These are phyloP conservation scores for Amphiura filiformis DNA, from an alignment of 35 echinoderm and acorn worm genomes.

Conservation along the genomic window DNA sequence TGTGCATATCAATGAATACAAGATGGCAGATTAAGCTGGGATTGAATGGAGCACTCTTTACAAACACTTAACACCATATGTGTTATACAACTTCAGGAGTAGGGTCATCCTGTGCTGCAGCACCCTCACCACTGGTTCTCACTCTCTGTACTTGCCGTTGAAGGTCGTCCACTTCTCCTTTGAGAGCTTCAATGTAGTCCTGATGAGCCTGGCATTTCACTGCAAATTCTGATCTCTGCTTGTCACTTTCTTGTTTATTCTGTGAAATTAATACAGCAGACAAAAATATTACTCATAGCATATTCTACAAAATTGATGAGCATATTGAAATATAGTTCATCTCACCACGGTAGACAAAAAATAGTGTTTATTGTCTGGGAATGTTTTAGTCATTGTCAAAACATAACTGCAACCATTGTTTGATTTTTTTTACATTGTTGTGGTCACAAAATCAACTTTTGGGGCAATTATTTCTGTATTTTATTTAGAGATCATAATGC, in stretches of 20 bases:
- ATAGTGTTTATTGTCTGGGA: neutral
- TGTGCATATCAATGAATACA: no score
- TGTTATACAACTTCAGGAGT: neutral
- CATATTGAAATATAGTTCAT: neutral
- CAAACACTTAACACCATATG: no score
- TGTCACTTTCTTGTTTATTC: neutral
- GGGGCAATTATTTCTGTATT: no score
- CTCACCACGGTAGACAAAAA: neutral
- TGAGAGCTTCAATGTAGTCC: slow-evolving; percentile 32
- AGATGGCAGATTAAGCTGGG: no score
- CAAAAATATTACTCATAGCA: neutral
- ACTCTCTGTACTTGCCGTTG: slow-evolving; percentile 27
- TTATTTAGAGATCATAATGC: no score
- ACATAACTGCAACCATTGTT: neutral
- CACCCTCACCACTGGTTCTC: slow-evolving; percentile 22
- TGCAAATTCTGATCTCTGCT: neutral
- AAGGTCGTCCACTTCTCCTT: slow-evolving; percentile 9
- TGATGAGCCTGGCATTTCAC: slow-evolving; percentile 19
- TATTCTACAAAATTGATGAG: neutral
- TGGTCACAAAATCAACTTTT: no score
- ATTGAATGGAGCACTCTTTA: no score
- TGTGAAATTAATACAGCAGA: neutral
- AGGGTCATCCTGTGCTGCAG: slow-evolving; percentile 22
- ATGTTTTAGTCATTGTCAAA: neutral
- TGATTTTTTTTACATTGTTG: no score